Evolutionary conservation across 2,113 vertebrate genomes (phyloP).

Genomic region (Leucopsar rothschildi): DNA sequence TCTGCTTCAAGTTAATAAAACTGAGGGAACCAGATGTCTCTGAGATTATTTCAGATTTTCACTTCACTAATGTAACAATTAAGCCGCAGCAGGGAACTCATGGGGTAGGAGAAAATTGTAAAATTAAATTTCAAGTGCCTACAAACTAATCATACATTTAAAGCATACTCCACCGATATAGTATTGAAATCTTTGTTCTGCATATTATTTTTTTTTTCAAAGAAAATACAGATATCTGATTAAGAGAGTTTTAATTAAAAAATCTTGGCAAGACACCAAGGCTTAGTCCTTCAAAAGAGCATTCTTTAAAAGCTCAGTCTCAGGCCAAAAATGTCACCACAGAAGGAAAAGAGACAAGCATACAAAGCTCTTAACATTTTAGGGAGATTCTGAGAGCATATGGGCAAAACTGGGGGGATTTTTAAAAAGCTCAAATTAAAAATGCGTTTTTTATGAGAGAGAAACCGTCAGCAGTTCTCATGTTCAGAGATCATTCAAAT

Average conservation of each 20-base stretch:
- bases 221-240: background rate
- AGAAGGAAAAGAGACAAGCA: background rate
- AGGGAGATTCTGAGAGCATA: background rate
- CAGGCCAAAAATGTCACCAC: background rate
- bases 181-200: background rate
- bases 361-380: background rate
- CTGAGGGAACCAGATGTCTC: background rate
- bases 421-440: background rate
- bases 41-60: background rate
- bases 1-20: background rate
- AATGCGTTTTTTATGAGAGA: rapidly evolving
- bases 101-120: background rate
- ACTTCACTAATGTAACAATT: background rate
- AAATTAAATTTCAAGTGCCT: background rate
- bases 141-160: background rate
- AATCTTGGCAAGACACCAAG: background rate
- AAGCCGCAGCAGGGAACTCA: background rate
- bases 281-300: background rate
- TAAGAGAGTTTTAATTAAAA: background rate
- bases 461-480: background rate
- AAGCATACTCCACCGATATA: background rate
- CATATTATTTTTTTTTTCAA: background rate
- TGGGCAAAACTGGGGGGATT: background rate
- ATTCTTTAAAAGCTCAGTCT: background rate
- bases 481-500: background rate